Evolutionary conservation across 2,113 vertebrate species (phyloP).

Genomic region (Chaetops frenatus): DNA sequence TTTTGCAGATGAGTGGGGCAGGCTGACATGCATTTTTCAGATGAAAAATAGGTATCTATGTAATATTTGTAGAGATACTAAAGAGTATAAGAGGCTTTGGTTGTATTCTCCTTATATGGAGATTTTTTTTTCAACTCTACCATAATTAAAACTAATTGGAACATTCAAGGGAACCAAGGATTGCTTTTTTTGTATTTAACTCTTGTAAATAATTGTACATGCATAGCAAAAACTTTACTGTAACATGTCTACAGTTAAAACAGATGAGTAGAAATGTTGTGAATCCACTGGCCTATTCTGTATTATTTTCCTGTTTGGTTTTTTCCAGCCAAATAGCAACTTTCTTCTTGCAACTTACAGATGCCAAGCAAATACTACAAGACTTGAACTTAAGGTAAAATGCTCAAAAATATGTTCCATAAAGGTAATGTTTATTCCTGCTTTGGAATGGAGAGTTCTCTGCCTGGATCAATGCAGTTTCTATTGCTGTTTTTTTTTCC

Average conservation of each 20-base stretch:
- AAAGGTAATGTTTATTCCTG: background rate
- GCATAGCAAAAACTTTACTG: background rate
- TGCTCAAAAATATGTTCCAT: background rate
- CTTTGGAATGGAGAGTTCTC: background rate
- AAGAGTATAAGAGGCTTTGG: background rate
- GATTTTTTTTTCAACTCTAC: background rate
- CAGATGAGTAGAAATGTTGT: background rate
- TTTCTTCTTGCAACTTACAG: slow-evolving; percentile 96
- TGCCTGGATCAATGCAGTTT: background rate
- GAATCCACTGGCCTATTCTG: background rate
- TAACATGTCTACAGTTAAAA: background rate
- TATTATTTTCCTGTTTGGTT: background rate
- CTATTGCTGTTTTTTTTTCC: background rate
- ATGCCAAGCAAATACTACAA: slow-evolving; percentile 94
- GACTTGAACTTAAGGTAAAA: slow-evolving; percentile 93
- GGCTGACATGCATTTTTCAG: background rate
- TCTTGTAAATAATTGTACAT: background rate
- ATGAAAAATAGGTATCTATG: background rate
- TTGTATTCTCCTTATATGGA: background rate
- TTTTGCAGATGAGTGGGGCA: background rate
- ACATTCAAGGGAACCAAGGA: background rate
- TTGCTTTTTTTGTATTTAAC: background rate
- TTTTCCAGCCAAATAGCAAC: slow-evolving; percentile 84
- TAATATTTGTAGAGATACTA: background rate
- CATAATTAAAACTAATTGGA: background rate